phyloP scores from a whole-genome alignment of 23 tunicate species.

The Diplosoma virens region DNA sequence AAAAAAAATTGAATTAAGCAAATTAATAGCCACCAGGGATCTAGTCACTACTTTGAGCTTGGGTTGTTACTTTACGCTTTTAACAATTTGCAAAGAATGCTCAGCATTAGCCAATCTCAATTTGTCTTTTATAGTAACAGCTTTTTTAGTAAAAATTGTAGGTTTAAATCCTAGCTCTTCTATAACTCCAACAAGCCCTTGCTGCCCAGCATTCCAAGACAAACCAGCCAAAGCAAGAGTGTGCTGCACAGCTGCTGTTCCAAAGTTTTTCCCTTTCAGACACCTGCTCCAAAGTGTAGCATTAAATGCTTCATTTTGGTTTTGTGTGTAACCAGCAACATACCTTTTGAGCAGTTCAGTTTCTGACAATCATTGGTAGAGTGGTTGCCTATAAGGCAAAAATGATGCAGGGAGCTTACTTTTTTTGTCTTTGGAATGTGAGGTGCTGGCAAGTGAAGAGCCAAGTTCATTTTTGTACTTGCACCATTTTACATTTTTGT shows the following conservation, averaged over 20 bases:
- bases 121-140: too few relatives aligned
- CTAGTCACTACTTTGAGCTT: too few relatives aligned
- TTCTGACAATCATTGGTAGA: not conserved
- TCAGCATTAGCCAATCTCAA: too few relatives aligned
- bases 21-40: too few relatives aligned
- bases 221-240: too few relatives aligned
- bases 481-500: not conserved
- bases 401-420: not conserved
- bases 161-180: too few relatives aligned
- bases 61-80: too few relatives aligned
- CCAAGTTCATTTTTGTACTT: not conserved
- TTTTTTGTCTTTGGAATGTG: not conserved
- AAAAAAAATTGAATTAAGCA: too few relatives aligned
- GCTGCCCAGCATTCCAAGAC: too few relatives aligned
- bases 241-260: not conserved
- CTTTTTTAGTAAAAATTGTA: too few relatives aligned
- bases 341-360: not conserved
- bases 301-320: constrained; percentile 7
- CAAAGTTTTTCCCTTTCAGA: constrained; percentile 11
- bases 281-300: not conserved
- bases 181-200: too few relatives aligned
- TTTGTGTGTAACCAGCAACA: constrained; percentile 9
- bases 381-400: not conserved
- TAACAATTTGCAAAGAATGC: too few relatives aligned
- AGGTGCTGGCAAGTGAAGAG: not conserved